A percentile compares a stretch with the other conserved stretches of the same genome.
Evolutionary conservation across 2,797 vertebrate species (phyloP).

Genomic region (Neomorphus geoffroyi): DNA sequence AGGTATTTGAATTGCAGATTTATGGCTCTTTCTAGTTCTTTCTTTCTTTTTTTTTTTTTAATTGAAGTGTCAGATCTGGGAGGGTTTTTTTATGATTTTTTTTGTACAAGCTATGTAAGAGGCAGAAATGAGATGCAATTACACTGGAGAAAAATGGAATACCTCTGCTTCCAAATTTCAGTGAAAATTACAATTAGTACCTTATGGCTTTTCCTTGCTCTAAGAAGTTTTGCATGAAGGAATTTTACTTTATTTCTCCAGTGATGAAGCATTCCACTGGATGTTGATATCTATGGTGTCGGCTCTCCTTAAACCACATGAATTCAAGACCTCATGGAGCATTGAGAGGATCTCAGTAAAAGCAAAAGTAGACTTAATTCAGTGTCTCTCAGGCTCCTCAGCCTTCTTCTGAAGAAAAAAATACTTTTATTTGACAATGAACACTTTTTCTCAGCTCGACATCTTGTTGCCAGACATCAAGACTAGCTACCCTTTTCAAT

Average conservation of each 20-base stretch:
- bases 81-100: neutral
- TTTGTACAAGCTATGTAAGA: neutral
- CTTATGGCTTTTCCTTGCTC: neutral
- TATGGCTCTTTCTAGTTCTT: neutral
- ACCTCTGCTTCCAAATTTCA: neutral
- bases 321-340: neutral
- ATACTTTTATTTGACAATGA: neutral
- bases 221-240: neutral
- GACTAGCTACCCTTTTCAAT: neutral
- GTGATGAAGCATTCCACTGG: neutral
- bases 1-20: conserved; percentile 49
- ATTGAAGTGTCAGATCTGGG: neutral
- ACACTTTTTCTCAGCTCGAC: neutral
- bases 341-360: neutral
- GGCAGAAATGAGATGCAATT: neutral
- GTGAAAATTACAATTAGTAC: neutral
- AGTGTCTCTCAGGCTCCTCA: neutral
- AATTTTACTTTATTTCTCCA: neutral
- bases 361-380: neutral
- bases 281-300: neutral
- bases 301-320: neutral
- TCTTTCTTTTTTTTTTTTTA: neutral
- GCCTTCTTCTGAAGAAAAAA: neutral
- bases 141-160: neutral
- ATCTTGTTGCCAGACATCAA: neutral